Conservation (phyloP, 2,113 vertebrate genomes). For the Sinocyclocheilus grahami region DNA sequence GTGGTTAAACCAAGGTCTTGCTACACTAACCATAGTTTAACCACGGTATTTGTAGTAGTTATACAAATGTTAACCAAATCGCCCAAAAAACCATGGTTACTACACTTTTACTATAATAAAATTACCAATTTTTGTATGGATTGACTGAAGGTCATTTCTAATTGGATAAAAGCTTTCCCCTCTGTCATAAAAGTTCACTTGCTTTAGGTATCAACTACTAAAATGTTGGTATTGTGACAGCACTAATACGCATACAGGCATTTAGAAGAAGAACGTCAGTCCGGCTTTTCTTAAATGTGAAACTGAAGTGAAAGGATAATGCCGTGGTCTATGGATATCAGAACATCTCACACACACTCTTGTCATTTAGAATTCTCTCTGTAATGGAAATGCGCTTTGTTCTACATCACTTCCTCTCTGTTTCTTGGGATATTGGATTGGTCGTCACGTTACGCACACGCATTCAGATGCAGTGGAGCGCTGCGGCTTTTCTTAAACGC, state of each 20-base stretch:
- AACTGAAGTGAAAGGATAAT: background rate
- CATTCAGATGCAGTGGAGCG: constrained; percentile 20
- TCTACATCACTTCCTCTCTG: constrained; percentile 6
- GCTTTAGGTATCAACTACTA: background rate
- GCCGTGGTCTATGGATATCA: background rate
- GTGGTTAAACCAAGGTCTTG: background rate
- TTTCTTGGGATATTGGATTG: constrained; percentile 6
- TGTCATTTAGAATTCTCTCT: constrained; percentile 31
- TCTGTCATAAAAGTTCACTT: background rate
- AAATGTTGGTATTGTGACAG: constrained; percentile 7
- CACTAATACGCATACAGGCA: background rate
- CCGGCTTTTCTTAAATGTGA: background rate
- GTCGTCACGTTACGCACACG: background rate
- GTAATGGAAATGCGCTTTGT: constrained; percentile 32
- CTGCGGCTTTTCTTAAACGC: background rate
- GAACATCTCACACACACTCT: constrained; percentile 1
- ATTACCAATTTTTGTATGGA: background rate
- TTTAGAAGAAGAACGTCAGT: background rate
- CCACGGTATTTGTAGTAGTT: background rate
- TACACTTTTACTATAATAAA: background rate
- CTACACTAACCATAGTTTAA: background rate
- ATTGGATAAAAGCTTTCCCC: background rate
- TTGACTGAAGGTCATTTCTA: background rate
- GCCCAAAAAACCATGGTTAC: background rate
- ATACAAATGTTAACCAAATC: background rate